These are phyloP conservation scores for Thaumetopoea pityocampa DNA, from an alignment of 1,140 invertebrate genomes.

Conservation along the genomic window DNA sequence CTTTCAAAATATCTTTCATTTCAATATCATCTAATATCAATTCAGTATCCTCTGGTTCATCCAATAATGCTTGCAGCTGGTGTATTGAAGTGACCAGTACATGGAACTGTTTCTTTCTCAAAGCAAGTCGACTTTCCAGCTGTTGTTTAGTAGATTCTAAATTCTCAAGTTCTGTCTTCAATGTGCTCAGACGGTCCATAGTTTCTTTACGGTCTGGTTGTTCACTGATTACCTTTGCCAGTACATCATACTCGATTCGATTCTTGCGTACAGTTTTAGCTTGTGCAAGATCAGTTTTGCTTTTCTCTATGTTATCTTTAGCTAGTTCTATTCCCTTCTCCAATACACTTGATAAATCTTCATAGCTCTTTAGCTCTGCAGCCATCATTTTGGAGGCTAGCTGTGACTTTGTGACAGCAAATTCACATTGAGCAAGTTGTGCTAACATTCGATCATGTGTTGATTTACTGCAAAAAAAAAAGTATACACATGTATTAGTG, in stretches of 20 bases:
- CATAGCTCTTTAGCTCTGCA: slow-evolving; percentile 90
- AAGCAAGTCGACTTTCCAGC: slow-evolving; percentile 86
- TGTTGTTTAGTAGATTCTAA: slow-evolving; percentile 81
- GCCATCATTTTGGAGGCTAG: slow-evolving; percentile 88
- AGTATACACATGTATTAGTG: not conserved
- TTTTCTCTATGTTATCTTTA: slow-evolving; percentile 84
- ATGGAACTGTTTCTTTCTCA: slow-evolving; percentile 91
- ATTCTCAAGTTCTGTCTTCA: slow-evolving; percentile 84
- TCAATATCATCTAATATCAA: slow-evolving; percentile 77
- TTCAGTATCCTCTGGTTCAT: slow-evolving; percentile 80
- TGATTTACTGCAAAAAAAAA: slow-evolving; percentile 69
- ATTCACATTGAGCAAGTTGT: slow-evolving; percentile 91
- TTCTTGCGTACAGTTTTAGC: slow-evolving; percentile 92
- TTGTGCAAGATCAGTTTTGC: slow-evolving; percentile 84
- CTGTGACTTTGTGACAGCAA: slow-evolving; percentile 90
- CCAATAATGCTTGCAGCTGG: slow-evolving; percentile 84
- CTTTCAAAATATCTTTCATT: slow-evolving; percentile 48
- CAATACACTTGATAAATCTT: slow-evolving; percentile 85
- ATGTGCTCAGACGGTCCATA: slow-evolving; percentile 82
- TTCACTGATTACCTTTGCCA: slow-evolving; percentile 92
- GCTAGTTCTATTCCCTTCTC: slow-evolving; percentile 85
- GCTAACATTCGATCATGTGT: slow-evolving; percentile 87
- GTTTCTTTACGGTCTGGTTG: slow-evolving; percentile 93
- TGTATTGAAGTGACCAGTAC: slow-evolving; percentile 90
- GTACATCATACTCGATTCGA: slow-evolving; percentile 93